Evolutionary conservation across 2,113 vertebrate genomes (phyloP).

Genomic region (Tenrec ecaudatus): DNA sequence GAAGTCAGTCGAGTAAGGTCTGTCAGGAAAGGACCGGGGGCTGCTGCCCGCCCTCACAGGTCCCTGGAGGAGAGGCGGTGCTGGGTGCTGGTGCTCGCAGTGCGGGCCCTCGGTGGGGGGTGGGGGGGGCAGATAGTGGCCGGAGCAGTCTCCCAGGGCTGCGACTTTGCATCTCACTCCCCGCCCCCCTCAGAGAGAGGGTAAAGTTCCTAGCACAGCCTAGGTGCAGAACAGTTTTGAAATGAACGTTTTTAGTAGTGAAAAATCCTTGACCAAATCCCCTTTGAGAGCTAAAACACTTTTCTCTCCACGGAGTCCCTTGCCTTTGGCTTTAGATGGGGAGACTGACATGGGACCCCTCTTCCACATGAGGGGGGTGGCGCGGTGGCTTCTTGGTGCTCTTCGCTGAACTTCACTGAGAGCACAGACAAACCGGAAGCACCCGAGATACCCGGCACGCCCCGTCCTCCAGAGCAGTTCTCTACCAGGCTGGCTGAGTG

Average conservation of each 20-base stretch:
- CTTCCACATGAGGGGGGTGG: neutral
- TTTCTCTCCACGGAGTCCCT: conserved; percentile 41
- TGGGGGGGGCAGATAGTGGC: too few relatives aligned
- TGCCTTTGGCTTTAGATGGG: conserved; percentile 58
- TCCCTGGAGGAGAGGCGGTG: too few relatives aligned
- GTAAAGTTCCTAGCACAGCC: conserved; percentile 11
- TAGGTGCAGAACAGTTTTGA: neutral
- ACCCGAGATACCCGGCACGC: neutral
- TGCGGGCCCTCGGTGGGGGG: too few relatives aligned
- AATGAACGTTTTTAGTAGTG: conserved; percentile 15
- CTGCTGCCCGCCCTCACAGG: neutral
- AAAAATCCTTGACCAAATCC: conserved; percentile 14
- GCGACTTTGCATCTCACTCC: neutral
- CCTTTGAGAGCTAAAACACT: conserved; percentile 37
- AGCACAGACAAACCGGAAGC: conserved; percentile 7
- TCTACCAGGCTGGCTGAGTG: neutral
- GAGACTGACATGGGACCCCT: neutral
- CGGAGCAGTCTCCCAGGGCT: too few relatives aligned
- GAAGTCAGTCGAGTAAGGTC: neutral
- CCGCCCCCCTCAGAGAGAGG: too few relatives aligned
- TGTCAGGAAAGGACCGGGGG: neutral
- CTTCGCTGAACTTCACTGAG: conserved; percentile 4
- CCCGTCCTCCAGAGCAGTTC: neutral
- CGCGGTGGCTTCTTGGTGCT: neutral
- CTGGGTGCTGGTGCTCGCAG: neutral